Percentiles rank a stretch among this genome's conserved stretches.
Evolutionary conservation across 2,888 invertebrate genomes (phyloP).

Genomic region (Colostygia pectinataria): DNA sequence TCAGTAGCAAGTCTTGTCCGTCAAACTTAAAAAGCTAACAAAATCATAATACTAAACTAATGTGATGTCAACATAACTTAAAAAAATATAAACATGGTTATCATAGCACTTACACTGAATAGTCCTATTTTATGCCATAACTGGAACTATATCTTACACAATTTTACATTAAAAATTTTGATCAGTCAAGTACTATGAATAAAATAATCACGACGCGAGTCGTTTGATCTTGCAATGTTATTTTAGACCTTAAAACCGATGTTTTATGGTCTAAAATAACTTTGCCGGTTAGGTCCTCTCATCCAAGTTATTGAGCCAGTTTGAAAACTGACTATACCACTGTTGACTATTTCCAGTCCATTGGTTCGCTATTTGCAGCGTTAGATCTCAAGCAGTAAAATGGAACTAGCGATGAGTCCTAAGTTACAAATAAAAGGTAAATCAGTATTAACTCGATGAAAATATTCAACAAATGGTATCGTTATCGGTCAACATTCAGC

Average conservation of each 20-base stretch:
- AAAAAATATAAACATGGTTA: slow-evolving; percentile 31
- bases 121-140: slow-evolving; percentile 39
- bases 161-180: slow-evolving; percentile 43
- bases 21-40: slow-evolving; percentile 16
- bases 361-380: slow-evolving; percentile 11
- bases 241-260: slow-evolving; percentile 26
- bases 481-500: slow-evolving; percentile 14
- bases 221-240: slow-evolving; percentile 19
- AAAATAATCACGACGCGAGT: slow-evolving; percentile 19
- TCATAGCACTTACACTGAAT: slow-evolving; percentile 53
- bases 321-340: slow-evolving; percentile 17
- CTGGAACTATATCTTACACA: slow-evolving; percentile 37
- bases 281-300: slow-evolving; percentile 26
- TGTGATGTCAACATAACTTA: slow-evolving; percentile 32
- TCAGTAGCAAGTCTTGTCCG: slow-evolving; percentile 11
- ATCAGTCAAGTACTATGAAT: slow-evolving; percentile 53
- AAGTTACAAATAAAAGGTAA: slow-evolving; percentile 12
- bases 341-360: slow-evolving; percentile 23
- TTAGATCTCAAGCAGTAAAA: slow-evolving; percentile 10
- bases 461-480: slow-evolving; percentile 24
- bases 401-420: slow-evolving; percentile 14
- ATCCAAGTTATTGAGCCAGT: slow-evolving; percentile 10
- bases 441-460: slow-evolving; percentile 11
- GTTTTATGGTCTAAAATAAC: slow-evolving; percentile 24
- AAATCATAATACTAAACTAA: slow-evolving; percentile 23